Evolutionary conservation across 2,113 vertebrate genomes (phyloP).

Genomic region (Ochotona curzoniae): DNA sequence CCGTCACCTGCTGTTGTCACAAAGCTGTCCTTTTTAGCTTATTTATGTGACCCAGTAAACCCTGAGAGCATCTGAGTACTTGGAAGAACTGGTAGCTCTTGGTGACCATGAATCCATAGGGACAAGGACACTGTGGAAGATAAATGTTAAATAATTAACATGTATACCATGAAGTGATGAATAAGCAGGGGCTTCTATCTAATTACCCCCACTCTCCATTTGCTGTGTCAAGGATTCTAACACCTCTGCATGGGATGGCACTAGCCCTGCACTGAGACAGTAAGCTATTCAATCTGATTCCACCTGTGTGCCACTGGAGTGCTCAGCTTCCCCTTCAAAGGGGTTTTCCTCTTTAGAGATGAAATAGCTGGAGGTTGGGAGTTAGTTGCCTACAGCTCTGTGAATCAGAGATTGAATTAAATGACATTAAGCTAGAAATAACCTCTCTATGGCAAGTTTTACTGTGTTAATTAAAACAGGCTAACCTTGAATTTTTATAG

Average conservation of each 20-base stretch:
- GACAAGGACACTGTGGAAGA: neutral
- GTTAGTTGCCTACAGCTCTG: constrained; percentile 73
- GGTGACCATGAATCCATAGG: neutral
- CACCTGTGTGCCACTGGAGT: too few relatives aligned
- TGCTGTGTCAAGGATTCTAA: neutral
- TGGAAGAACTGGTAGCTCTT: neutral
- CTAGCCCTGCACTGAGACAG: neutral
- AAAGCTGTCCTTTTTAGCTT: neutral
- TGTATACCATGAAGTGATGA: neutral
- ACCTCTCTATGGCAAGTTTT: constrained; percentile 77
- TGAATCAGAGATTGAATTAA: constrained; percentile 80
- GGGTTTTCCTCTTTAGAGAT: constrained; percentile 46
- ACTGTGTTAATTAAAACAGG: constrained; percentile 83
- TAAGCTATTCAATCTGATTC: accelerated
- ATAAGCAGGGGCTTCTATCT: neutral
- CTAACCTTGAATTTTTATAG: constrained; percentile 76
- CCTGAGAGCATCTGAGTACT: neutral
- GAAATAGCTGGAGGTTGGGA: constrained; percentile 64
- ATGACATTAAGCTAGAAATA: constrained; percentile 82
- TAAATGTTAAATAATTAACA: neutral
- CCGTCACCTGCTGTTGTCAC: neutral
- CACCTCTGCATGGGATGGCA: neutral
- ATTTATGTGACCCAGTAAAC: neutral
- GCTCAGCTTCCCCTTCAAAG: neutral
- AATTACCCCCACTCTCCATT: neutral